These are phyloP conservation scores for Gephyroberyx darwinii DNA, from an alignment of 2,797 vertebrate species.

Conservation along the genomic window DNA sequence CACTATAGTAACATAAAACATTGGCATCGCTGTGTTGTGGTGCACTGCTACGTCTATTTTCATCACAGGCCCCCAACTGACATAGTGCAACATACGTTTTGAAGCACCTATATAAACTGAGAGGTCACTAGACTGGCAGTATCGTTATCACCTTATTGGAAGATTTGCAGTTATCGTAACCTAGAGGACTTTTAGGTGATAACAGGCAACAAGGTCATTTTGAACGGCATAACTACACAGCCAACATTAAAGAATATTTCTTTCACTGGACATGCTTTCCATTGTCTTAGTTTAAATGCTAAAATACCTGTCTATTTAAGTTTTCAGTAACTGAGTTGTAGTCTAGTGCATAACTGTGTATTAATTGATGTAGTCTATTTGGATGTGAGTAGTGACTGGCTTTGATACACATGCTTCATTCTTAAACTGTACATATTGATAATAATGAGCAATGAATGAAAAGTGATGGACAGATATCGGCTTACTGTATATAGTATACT, in stretches of 20 bases:
- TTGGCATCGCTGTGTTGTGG: slow-evolving; percentile 6
- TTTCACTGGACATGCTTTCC: neutral
- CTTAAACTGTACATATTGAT: neutral
- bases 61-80: slow-evolving; percentile 19
- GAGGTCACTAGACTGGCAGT: slow-evolving; percentile 50
- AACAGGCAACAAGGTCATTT: slow-evolving; percentile 28
- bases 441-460: too few relatives aligned
- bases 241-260: neutral
- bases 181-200: slow-evolving; percentile 37
- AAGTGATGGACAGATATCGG: too few relatives aligned
- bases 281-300: neutral
- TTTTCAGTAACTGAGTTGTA: too few relatives aligned
- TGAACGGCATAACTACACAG: slow-evolving; percentile 3
- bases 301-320: too few relatives aligned
- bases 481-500: neutral
- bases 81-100: slow-evolving; percentile 33
- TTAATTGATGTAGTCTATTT: neutral
- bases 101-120: slow-evolving; percentile 55
- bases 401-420: neutral
- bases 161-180: slow-evolving; percentile 74
- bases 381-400: neutral
- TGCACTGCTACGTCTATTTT: slow-evolving; percentile 58
- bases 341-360: neutral
- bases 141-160: slow-evolving; percentile 69
- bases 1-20: neutral